Evolutionary conservation across 1,140 invertebrate species (phyloP), one percentile per base, ranked within the genome.

Genomic region (Colletes gigas): DNA sequence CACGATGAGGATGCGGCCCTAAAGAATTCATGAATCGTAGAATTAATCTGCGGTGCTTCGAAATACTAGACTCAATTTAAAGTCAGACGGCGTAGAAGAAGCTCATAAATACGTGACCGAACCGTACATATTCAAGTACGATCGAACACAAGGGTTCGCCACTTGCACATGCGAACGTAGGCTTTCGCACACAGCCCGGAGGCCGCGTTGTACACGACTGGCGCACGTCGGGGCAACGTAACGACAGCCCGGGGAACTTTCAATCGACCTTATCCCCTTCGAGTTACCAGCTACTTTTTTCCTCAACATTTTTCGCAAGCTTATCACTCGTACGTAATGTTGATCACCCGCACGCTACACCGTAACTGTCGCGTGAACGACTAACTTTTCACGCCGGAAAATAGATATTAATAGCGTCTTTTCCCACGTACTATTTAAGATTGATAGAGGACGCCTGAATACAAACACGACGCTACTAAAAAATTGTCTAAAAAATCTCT

Each of bases 71-170:
- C 54, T 74, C 84, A 83, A 88, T 88, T 88, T 86, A 83, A 84
- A 88, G 75, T 88, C 78, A 66, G 73, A 62, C 77, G 52, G 71
- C 76, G 78, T 83, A 69, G 84, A 50, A 73, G 82, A 78, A 71
- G 81, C 85, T 85, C 77, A 87, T 82, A 88, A 88, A 89, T 89
- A 87, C 77, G 79, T 80, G 79, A 79, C 70, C 76, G 73, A 73
- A 50, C 54, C 57, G 62, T 78, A 69, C 62, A 6, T 54, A 76
- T 54, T 60, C 62, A 14, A 39, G 54, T 54, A 70, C 50, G 54
- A n/a, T 52, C 62, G 39, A 63, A 83, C 44, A 70, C 73, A 59
- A 19, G 6, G 39, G 50, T 59, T 55, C 54, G 66, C 55, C 19
- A 70, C 1, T 47, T 50, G 60, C 63, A 66, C 54, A 44, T 50